Evolutionary conservation across 2,113 vertebrate species (phyloP), one percentile per base, ranked within the genome.

Genomic region (Falco punctatus): DNA sequence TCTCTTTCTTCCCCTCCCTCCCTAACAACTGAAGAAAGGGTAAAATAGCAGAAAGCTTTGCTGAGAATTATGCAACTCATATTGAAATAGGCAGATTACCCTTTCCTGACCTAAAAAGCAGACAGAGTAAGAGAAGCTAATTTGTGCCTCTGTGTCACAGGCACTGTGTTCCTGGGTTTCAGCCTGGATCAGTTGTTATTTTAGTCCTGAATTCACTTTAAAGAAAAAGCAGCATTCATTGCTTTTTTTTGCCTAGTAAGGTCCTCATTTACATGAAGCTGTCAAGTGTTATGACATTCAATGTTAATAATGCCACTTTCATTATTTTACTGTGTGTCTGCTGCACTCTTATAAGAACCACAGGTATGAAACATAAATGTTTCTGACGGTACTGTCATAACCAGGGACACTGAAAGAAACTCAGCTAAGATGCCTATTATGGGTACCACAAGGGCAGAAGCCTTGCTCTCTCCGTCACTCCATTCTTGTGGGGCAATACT

Each of bases 201-300:
- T 78, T 13, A 93, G 86, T 70, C 32, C 44, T 51, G 49, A 90
- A 80, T 74, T 83, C 13, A 9, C 67, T 94, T 96, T 91, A 83
- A 94, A 95, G 71, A 59, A 91, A 92, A 81, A 46, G 16, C 52
- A 80, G 10, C 28, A 57, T 84, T 92, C n/a, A 64, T 71, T 72
- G 78, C 10, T 42, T 80, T 84, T 92, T 51, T 79, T 58, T 82
- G 10, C 90, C 82, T 71, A 21, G 85, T 65, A 91, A 94, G 85
- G 62, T 59, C 15, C 90, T 97, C 78, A 97, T 97, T 97, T 98
- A 92, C 97, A 96, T 96, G 77, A 62, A 91, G 59, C 96, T 98
- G 96, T 98, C 97, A 97, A 94, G 74, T 95, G 78, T 83, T 97
- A 83, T 94, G 92, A 97, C 87, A 97, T 88, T 96, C 95, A 94